Evolutionary conservation across 1,140 invertebrate genomes (phyloP), one percentile per base, ranked within the genome.

Genomic region (Prorops nasuta): DNA sequence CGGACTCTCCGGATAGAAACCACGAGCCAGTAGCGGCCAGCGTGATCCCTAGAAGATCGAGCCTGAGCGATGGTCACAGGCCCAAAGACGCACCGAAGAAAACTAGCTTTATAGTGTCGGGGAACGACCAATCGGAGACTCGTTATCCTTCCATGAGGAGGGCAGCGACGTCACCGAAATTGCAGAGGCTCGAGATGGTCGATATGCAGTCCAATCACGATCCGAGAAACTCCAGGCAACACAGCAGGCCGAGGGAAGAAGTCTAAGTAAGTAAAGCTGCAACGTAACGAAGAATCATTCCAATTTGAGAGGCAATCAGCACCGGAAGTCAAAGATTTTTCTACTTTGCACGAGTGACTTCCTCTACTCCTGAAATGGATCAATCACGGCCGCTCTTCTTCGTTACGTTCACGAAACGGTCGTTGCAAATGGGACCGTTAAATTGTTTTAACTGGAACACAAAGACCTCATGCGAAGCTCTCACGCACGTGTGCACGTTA

Each of bases 391-490:
- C 3, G 21, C 10, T 20, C 9, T 24, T 43, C 51, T 51, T 50
- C 14, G 34, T 10, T 44, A 45, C 49, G 37, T 45, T 45, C 53
- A 28, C 34, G 35, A 51, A 40, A 44, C 44, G 14, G 21, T 12
- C 44, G 15, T 9, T n/a, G 31, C 36, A 31, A 17, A 32, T 37
- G n/a, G 14, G 34, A 34, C 45, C 31, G 51, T 39, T 54, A 58
- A 60, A 64, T 64, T 64, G 43, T 58, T 44, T 36, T 64, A 63
- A 63, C 54, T 66, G 28, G 46, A 32, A 16, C 50, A 66, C 57
- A 66, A 64, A 66, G 62, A 60, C 52, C 44, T 60, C 56, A 60
- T 44, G 48, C 37, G 41, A 52, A 45, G 38, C 34, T 57, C 49
- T 52, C 47, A 51, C 55, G 34, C 50, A 42, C 32, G 40, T 17